These are phyloP conservation scores for Thalassophryne amazonica DNA, from an alignment of 2,797 vertebrate species.

Conservation along the genomic window DNA sequence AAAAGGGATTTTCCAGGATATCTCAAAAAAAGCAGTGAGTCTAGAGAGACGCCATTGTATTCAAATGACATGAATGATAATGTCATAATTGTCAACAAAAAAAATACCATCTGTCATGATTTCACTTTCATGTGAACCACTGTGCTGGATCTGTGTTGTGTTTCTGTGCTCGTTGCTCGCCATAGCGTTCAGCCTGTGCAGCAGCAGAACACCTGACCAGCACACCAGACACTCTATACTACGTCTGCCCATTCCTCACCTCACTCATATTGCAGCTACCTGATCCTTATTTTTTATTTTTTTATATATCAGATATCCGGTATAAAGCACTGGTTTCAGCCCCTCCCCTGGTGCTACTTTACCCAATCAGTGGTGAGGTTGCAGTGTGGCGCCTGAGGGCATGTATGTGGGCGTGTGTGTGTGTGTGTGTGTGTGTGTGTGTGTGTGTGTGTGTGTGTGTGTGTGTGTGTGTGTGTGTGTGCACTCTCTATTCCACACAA, in stretches of 20 bases:
- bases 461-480: constrained; percentile 17
- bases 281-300: background rate
- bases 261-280: too few species aligned
- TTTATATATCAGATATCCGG: background rate
- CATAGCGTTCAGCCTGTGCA: constrained; percentile 41
- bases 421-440: constrained; percentile 4
- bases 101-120: constrained; percentile 28
- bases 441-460: background rate
- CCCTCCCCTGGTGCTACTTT: constrained; percentile 24
- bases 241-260: too few species aligned
- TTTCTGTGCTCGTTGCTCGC: constrained; percentile 22
- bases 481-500: constrained; percentile 12
- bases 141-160: constrained; percentile 24
- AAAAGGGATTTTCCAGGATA: too few species aligned
- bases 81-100: too few species aligned
- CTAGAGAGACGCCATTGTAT: too few species aligned
- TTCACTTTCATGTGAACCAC: background rate
- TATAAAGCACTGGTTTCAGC: constrained; percentile 19
- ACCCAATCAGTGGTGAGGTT: constrained; percentile 62
- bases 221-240: too few species aligned
- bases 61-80: too few species aligned
- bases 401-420: constrained; percentile 22
- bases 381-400: constrained; percentile 54
- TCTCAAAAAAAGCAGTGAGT: too few species aligned
- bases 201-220: constrained; percentile 42